Evolutionary conservation across 2,797 vertebrate genomes (phyloP), one percentile per base, ranked within the genome.

Genomic region (Graptemys geographica): DNA sequence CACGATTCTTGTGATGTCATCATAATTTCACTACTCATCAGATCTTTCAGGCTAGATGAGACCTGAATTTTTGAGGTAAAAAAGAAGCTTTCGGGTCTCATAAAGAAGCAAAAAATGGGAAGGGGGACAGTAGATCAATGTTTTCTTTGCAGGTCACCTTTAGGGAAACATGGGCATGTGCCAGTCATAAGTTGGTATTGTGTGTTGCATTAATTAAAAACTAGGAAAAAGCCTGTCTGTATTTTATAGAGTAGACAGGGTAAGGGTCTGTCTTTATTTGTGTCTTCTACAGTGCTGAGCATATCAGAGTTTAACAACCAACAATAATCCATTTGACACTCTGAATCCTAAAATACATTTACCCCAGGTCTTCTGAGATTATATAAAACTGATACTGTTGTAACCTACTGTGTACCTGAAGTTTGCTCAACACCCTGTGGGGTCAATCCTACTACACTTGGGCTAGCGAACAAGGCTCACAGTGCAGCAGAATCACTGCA

Each of bases 11-110:
- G 16, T n/a, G 33, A 65, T 65, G 31, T 16, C 33, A 5, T 65
- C 62, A n/a, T 33, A 33, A 65, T 76, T 53, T 49, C n/a, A 52
- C 90, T 78, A 78, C 11, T 83, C 65, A 53, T 79, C 92, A 94
- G 91, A 90, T 92, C 69, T 90, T 86, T 93, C 80, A 83, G 74
- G 15, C 76, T 82, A 79, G 78, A 59, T 59, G 76, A 55, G 23
- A 69, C 7, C 6, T 86, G 81, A 83, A 79, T 57, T 95, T 90
- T 82, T 95, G 89, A 90, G 79, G 12, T 21, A 62, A 6, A 53
- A 85, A 94, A 78, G 15, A 44, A 90, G 83, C 6, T 81, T 6
- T 33, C 0, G 3, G 0, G 0, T 1, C 12, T 28, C 49, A 51
- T 78, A n/a, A 90, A 80, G 41, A 90, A 72, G 0, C 11, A 59